phyloP scores from a whole-genome alignment of 2,797 vertebrate genomes.

The Tympanoctomys barrerae region DNA sequence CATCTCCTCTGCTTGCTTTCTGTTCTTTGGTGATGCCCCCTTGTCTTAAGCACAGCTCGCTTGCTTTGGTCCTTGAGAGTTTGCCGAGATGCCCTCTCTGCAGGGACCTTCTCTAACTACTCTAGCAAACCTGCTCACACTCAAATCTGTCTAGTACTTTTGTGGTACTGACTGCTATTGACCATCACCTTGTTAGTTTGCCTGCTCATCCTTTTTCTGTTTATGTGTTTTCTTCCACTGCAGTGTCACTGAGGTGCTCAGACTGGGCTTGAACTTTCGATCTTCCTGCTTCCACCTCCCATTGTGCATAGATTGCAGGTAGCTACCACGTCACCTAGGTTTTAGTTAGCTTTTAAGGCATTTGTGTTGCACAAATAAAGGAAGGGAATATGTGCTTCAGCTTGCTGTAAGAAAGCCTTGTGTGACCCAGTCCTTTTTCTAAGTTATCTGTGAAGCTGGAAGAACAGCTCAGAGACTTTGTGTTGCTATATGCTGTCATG shows the following conservation, averaged over 20 bases:
- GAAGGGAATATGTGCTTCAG: neutral
- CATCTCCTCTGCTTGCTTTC: neutral
- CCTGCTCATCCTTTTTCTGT: neutral
- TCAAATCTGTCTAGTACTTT: neutral
- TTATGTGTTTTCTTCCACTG: neutral
- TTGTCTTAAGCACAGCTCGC: neutral
- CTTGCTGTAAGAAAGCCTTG: neutral
- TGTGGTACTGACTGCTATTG: neutral
- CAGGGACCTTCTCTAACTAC: neutral
- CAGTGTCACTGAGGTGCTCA: neutral
- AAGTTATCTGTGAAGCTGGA: neutral
- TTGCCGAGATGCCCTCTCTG: neutral
- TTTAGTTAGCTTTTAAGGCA: neutral
- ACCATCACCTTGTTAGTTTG: neutral
- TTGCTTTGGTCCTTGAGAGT: neutral
- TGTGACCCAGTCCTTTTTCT: neutral
- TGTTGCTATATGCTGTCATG: too few relatives aligned
- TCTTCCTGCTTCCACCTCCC: neutral
- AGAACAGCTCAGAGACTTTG: neutral
- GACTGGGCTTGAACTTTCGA: neutral
- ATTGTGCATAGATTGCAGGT: neutral
- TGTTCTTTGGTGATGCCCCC: neutral
- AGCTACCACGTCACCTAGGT: neutral
- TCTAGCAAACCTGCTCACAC: neutral
- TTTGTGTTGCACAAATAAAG: neutral